Percentiles rank a stretch among this genome's conserved stretches.
These are phyloP conservation scores for Callaeas wilsoni DNA, from an alignment of 2,113 vertebrate species.

Conservation along the genomic window DNA sequence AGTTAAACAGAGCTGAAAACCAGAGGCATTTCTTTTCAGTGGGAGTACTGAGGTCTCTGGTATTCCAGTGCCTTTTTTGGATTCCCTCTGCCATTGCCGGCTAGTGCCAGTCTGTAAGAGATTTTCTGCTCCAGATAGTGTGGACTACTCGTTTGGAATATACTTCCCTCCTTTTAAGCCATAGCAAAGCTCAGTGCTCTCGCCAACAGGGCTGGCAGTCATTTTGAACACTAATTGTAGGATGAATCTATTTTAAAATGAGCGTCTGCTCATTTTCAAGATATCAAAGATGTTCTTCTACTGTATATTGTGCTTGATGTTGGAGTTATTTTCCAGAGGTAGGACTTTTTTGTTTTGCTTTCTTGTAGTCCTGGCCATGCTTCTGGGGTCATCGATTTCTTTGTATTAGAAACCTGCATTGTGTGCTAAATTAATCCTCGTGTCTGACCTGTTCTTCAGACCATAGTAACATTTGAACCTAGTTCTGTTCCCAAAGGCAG, in stretches of 20 bases:
- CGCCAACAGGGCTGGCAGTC: constrained; percentile 24
- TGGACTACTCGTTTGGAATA: constrained; percentile 18
- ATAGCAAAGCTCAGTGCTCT: neutral
- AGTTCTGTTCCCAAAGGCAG: neutral
- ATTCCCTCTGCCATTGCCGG: neutral
- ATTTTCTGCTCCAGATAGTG: constrained; percentile 17
- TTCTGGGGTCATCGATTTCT: neutral
- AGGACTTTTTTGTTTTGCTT: neutral
- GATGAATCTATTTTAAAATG: constrained; percentile 14
- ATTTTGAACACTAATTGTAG: constrained; percentile 22
- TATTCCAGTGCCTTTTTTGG: neutral
- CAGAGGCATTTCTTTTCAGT: neutral
- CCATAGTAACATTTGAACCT: neutral
- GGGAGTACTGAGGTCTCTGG: neutral
- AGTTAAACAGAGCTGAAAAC: neutral
- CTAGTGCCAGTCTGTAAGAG: neutral
- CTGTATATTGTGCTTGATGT: neutral
- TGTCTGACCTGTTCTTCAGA: neutral
- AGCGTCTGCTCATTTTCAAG: neutral
- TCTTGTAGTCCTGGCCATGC: neutral
- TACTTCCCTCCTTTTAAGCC: neutral
- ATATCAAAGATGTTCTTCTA: neutral
- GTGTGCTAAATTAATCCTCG: neutral
- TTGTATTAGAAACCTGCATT: neutral
- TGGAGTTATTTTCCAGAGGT: neutral